Evolutionary conservation across 2,888 invertebrate species (phyloP).

Genomic region (Sesamia inferens): DNA sequence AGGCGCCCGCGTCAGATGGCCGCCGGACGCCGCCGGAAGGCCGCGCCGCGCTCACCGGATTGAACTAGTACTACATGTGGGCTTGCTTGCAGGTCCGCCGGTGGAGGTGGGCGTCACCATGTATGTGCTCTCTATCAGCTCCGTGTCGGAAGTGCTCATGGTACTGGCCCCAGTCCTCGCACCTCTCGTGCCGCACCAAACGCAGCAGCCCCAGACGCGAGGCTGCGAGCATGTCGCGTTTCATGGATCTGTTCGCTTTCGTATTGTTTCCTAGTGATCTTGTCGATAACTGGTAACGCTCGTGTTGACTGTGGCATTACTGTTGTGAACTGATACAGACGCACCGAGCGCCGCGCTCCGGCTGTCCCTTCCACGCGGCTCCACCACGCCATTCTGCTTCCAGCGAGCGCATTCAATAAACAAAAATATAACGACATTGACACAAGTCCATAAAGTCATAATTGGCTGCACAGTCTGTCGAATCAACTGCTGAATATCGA

Average conservation of each 20-base stretch:
- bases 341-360: constrained; percentile 44
- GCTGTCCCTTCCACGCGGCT: constrained; percentile 37
- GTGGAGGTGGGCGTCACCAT: constrained; percentile 99
- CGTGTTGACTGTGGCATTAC: constrained; percentile 64
- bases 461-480: neutral
- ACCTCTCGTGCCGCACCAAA: constrained; percentile 70
- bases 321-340: constrained; percentile 57
- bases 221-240: constrained; percentile 87
- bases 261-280: constrained; percentile 66
- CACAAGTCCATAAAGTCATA: neutral
- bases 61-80: constrained; percentile 92
- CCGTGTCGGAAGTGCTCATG: constrained; percentile 99
- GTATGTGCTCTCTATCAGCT: constrained; percentile 99
- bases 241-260: constrained; percentile 70
- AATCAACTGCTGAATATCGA: neutral
- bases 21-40: constrained; percentile 28
- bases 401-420: constrained; percentile 20
- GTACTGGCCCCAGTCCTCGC: constrained; percentile 90
- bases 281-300: constrained; percentile 63
- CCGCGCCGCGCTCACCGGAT: constrained; percentile 49
- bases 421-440: neutral
- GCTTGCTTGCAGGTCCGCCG: constrained; percentile 96
- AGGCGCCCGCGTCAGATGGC: constrained; percentile 31
- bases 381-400: constrained; percentile 23
- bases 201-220: constrained; percentile 88